Evolutionary conservation across 2,113 vertebrate genomes (phyloP).

Genomic region (Gila orcuttii): DNA sequence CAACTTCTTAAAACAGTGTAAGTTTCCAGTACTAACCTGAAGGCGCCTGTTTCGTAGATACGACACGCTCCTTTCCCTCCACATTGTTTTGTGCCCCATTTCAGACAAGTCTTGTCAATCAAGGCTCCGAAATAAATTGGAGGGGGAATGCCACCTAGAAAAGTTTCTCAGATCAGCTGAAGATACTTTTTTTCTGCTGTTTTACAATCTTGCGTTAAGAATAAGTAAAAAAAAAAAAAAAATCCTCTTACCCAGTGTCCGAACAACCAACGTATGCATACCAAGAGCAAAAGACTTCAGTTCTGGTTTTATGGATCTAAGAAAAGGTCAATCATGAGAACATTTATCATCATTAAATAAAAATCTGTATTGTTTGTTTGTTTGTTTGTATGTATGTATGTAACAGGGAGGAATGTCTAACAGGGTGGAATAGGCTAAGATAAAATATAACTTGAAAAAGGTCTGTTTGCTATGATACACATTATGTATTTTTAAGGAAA

Average conservation of each 20-base stretch:
- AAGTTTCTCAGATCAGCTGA: slow-evolving; percentile 10
- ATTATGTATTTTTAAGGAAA: no score
- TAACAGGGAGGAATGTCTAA: no score
- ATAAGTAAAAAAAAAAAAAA: background rate
- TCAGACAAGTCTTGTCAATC: slow-evolving; percentile 90
- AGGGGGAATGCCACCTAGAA: slow-evolving; percentile 90
- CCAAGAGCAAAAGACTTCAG: slow-evolving; percentile 90
- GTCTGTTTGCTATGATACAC: no score
- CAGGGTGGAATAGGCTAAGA: no score
- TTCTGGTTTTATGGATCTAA: slow-evolving; percentile 84
- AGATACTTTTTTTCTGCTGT: background rate
- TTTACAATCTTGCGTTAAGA: background rate
- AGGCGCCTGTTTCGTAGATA: slow-evolving; percentile 79
- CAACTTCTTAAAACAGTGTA: background rate
- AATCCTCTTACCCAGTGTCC: slow-evolving; percentile 81
- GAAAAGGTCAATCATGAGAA: background rate
- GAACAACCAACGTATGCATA: slow-evolving; percentile 77
- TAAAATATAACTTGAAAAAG: no score
- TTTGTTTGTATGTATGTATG: no score
- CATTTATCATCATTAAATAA: background rate
- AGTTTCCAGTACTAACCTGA: slow-evolving; percentile 74
- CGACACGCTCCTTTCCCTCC: slow-evolving; percentile 84
- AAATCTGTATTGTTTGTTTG: no score
- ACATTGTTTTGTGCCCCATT: slow-evolving; percentile 85
- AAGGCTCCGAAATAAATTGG: slow-evolving; percentile 92